Evolutionary conservation across 2,888 invertebrate species (phyloP).

Genomic region (Sesamia inferens): DNA sequence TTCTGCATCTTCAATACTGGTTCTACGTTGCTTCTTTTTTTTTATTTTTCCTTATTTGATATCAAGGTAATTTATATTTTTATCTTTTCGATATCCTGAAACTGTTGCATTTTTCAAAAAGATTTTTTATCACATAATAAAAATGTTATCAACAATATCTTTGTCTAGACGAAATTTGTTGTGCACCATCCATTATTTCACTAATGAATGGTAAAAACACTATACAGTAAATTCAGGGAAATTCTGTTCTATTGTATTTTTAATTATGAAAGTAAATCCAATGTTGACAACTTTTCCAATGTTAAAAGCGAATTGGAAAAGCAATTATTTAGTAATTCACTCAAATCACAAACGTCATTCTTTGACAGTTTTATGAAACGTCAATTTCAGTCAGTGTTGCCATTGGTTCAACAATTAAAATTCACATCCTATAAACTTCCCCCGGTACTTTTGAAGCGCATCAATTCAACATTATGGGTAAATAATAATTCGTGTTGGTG

Average conservation of each 20-base stretch:
- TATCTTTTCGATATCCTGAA: neutral
- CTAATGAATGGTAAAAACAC: neutral
- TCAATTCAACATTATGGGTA: constrained; percentile 27
- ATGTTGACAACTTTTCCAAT: too few species aligned
- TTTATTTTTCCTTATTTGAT: neutral
- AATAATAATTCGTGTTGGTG: constrained; percentile 47
- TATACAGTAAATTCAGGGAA: neutral
- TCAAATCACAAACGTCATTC: neutral
- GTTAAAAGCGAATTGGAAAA: too few species aligned
- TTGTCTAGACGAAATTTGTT: neutral
- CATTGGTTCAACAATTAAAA: neutral
- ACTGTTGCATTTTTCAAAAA: neutral
- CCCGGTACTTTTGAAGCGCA: constrained; percentile 8
- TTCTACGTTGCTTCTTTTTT: neutral
- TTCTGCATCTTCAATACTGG: neutral
- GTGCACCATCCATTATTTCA: neutral
- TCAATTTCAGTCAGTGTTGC: neutral
- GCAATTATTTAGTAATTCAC: too few species aligned
- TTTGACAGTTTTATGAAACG: neutral
- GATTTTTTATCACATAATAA: too few species aligned
- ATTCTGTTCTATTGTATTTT: neutral
- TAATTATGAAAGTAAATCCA: too few species aligned
- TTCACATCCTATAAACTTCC: neutral
- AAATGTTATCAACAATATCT: too few species aligned
- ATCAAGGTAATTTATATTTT: neutral